Evolutionary conservation across 2,113 vertebrate genomes (phyloP).

Genomic region (Chitala chitala): DNA sequence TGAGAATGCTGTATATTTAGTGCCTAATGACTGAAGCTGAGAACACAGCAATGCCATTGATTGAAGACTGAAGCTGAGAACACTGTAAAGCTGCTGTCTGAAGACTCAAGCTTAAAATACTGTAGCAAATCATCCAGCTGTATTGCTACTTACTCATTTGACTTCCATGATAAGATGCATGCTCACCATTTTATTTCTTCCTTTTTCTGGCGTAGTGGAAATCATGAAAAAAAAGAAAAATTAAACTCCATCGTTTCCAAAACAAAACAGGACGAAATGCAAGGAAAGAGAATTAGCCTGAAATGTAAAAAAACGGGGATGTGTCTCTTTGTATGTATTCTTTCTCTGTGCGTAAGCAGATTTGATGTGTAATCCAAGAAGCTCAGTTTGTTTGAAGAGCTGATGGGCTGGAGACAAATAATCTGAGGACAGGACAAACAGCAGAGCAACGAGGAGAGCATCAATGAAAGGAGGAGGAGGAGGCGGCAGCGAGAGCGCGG

Average conservation of each 20-base stretch:
- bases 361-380: conserved; percentile 8
- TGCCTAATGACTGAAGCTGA: too few species aligned
- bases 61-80: too few species aligned
- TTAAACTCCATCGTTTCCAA: not conserved
- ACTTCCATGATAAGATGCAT: not conserved
- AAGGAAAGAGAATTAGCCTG: not conserved
- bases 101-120: not conserved
- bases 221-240: not conserved
- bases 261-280: not conserved
- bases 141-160: not conserved
- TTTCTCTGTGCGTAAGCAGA: not conserved
- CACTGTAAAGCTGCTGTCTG: too few species aligned
- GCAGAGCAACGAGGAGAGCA: not conserved
- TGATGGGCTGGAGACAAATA: not conserved
- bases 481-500: not conserved
- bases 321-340: not conserved
- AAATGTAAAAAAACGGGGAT: not conserved
- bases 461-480: not conserved
- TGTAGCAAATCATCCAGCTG: not conserved
- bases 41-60: too few species aligned
- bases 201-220: too few species aligned
- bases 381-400: conserved; percentile 10
- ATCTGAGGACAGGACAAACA: not conserved
- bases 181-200: not conserved
- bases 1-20: too few species aligned